Percentiles rank a stretch among this genome's conserved stretches.
Evolutionary conservation across 2,113 vertebrate species (phyloP).

Genomic region (Centropristis striata): DNA sequence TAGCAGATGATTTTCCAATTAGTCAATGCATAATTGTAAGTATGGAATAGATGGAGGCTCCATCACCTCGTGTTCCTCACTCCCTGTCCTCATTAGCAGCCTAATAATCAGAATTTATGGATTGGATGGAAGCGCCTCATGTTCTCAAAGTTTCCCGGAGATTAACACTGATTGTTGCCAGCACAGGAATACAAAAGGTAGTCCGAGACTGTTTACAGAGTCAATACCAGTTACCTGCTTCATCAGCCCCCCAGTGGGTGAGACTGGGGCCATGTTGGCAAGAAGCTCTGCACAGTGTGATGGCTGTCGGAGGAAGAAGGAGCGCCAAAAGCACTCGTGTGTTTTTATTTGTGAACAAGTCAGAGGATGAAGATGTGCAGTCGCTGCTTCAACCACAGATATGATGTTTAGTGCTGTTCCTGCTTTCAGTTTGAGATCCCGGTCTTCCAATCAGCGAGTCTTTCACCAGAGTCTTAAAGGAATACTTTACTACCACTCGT

Average conservation of each 20-base stretch:
- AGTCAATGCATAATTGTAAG: constrained; percentile 17
- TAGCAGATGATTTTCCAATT: constrained; percentile 33
- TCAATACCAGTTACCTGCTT: constrained; percentile 25
- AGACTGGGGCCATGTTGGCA: constrained; percentile 20
- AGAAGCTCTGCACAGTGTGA: constrained; percentile 1
- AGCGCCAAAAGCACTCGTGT: background rate
- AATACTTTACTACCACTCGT: too few species aligned
- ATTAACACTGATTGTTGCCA: constrained; percentile 27
- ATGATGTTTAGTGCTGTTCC: background rate
- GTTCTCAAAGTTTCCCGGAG: background rate
- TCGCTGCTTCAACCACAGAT: constrained; percentile 7
- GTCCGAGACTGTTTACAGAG: background rate
- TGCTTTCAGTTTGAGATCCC: background rate
- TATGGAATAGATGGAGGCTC: constrained; percentile 7
- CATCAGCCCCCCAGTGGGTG: constrained; percentile 18
- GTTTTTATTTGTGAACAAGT: constrained; percentile 2
- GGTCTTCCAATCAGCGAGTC: constrained; percentile 3
- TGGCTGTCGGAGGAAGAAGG: background rate
- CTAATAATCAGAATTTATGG: constrained; percentile 16
- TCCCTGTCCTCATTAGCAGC: constrained; percentile 24
- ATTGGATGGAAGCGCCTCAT: background rate
- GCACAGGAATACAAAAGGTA: background rate
- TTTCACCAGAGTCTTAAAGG: constrained; percentile 2
- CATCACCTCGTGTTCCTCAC: background rate
- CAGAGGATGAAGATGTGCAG: background rate